Base-by-base conservation (phyloP, 2,797 vertebrate genomes). In the Epinephelus awoara region DNA sequence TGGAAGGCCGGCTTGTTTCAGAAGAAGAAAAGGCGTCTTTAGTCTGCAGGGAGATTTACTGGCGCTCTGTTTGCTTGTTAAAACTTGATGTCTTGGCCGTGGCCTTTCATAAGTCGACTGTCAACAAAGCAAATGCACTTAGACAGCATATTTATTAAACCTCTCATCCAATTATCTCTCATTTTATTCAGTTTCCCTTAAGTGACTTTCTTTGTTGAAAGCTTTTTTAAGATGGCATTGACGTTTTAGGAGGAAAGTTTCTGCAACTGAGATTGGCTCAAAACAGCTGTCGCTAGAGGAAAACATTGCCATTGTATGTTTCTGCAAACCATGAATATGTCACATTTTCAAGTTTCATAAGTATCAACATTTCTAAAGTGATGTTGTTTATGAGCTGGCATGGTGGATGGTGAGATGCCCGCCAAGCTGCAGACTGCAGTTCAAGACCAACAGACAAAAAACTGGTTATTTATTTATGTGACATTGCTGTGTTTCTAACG, bases 141-240 rank as follows among this genome's bases (percentile, higher is more conserved):
- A 52, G 9, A 27, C 14, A 55, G 15, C 6, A 47, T 42, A 27
- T 66, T 21, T 67, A 15, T 34, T 50, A 29, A 79, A 63, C 64
- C 68, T 65, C n/a, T 71, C 18, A 42, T 67, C 17, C 42, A 63
- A 49, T 73, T 63, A 74, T 47, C n/a, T 29, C 17, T 42, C 42
- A 47, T 58, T 9, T 65, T n/a, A 27, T 34, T 62, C 14, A 25
- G 6, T 63, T 68, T 64, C 46, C 13, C 29, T 56, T 57, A 23
- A 70, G 47, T 67, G 23, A 51, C 49, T 49, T 72, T 57, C 5
- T 63, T 34, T 74, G 54, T 71, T 71, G 40, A 10, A 18, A 42
- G n/a, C 2, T 49, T 59, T 52, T 9, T 49, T 40, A 6, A 29
- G 4, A 19, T 27, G 46, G 8, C 13, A 21, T 12, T 21, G 13